These are phyloP conservation scores for Stegastes partitus DNA, from an alignment of 2,113 vertebrate species.

Conservation along the genomic window DNA sequence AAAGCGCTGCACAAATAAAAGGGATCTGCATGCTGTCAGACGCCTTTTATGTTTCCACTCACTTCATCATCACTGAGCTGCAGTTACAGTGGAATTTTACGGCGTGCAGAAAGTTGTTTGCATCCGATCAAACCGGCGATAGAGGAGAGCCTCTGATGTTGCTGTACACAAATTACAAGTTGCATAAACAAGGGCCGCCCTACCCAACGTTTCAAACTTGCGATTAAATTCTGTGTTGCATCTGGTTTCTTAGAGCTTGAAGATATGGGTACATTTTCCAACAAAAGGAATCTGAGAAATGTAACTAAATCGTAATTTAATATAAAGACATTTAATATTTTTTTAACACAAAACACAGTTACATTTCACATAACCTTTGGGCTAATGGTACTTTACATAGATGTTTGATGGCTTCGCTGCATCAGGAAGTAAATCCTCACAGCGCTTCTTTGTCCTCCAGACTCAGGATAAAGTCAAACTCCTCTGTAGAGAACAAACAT, in stretches of 20 bases:
- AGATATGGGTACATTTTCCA: too few relatives aligned
- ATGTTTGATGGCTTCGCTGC: not conserved
- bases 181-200: not conserved
- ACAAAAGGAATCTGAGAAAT: not conserved
- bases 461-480: constrained; percentile 93
- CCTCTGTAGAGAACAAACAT: constrained; percentile 83
- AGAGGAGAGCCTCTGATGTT: too few relatives aligned
- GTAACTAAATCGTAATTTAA: not conserved
- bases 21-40: too few relatives aligned
- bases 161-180: too few relatives aligned
- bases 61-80: not conserved
- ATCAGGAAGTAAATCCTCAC: constrained; percentile 57
- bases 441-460: constrained; percentile 89
- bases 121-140: not conserved
- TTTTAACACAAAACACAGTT: constrained; percentile 5
- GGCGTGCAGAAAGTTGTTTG: not conserved
- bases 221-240: too few relatives aligned
- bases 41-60: too few relatives aligned
- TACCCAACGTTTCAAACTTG: not conserved
- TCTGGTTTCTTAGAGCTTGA: too few relatives aligned
- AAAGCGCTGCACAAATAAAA: not conserved
- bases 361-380: not conserved
- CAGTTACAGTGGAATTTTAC: not conserved
- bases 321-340: constrained; percentile 18
- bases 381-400: not conserved